phyloP scores from a whole-genome alignment of 2,797 vertebrate genomes.

The Emys orbicularis region DNA sequence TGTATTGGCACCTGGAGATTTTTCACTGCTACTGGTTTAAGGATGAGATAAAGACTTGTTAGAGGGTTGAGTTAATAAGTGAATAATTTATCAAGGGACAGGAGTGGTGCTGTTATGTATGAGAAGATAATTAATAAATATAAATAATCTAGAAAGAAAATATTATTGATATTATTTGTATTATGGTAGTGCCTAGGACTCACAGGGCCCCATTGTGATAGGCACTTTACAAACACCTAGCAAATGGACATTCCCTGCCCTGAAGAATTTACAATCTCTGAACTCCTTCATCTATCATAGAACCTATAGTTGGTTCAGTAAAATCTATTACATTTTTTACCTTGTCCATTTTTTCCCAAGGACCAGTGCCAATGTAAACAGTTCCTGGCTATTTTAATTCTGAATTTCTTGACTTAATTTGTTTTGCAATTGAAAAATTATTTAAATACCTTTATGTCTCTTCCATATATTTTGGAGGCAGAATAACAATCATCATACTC shows the following conservation, averaged over 20 bases:
- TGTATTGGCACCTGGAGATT: background rate
- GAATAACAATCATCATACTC: slow-evolving; percentile 67
- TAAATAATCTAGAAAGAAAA: background rate
- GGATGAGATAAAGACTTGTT: background rate
- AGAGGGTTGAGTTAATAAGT: background rate
- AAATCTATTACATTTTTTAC: slow-evolving; percentile 55
- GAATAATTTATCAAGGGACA: background rate
- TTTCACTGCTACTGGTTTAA: background rate
- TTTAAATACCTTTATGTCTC: slow-evolving; percentile 18
- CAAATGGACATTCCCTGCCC: background rate
- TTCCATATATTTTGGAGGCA: slow-evolving; percentile 65
- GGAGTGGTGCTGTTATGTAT: background rate
- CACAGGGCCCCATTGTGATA: slow-evolving; percentile 11
- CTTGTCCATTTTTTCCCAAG: slow-evolving; percentile 16
- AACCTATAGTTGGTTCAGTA: slow-evolving; percentile 21
- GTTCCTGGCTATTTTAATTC: slow-evolving; percentile 66
- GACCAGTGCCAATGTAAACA: background rate
- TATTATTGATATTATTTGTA: background rate
- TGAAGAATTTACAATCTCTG: background rate
- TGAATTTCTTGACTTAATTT: slow-evolving; percentile 40
- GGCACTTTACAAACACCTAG: background rate
- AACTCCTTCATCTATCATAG: slow-evolving; percentile 1
- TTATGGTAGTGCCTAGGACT: background rate
- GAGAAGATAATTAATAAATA: background rate
- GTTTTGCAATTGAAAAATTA: slow-evolving; percentile 41